Evolutionary conservation across 1,140 invertebrate species (phyloP).

Genomic region (Drosophila willistoni): DNA sequence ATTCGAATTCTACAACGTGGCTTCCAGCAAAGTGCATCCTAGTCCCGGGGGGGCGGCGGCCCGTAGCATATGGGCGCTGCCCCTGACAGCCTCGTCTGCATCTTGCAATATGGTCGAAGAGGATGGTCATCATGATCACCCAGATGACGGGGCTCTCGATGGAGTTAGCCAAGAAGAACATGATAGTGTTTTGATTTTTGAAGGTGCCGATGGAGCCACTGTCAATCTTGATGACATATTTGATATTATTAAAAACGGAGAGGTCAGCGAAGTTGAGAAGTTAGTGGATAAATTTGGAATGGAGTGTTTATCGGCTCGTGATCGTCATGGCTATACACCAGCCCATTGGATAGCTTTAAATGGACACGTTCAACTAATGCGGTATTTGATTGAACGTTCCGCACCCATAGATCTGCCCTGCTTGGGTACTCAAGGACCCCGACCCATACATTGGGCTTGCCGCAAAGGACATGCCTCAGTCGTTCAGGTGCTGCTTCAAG

Average conservation of each 20-base stretch:
- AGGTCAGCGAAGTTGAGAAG: conserved; percentile 90
- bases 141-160: conserved; percentile 24
- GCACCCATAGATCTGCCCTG: conserved; percentile 93
- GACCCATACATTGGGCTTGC: conserved; percentile 96
- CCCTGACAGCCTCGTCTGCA: conserved; percentile 84
- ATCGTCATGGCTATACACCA: conserved; percentile 95
- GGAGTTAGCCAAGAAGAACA: conserved; percentile 67
- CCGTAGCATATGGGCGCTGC: conserved; percentile 92
- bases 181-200: conserved; percentile 70
- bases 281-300: conserved; percentile 90
- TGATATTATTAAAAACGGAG: conserved; percentile 84
- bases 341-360: conserved; percentile 96
- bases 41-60: conserved; percentile 93
- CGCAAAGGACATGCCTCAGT: conserved; percentile 92
- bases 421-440: conserved; percentile 92
- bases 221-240: conserved; percentile 83
- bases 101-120: conserved; percentile 89
- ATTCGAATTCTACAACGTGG: conserved; percentile 82
- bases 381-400: conserved; percentile 91
- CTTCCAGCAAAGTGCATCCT: conserved; percentile 86
- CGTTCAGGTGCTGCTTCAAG: conserved; percentile 90
- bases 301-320: conserved; percentile 89
- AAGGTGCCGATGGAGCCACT: conserved; percentile 83
- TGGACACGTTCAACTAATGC: conserved; percentile 92
- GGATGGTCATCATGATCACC: conserved; percentile 82